Evolutionary conservation across 2,113 vertebrate genomes (phyloP).

Genomic region (Fukomys damarensis): DNA sequence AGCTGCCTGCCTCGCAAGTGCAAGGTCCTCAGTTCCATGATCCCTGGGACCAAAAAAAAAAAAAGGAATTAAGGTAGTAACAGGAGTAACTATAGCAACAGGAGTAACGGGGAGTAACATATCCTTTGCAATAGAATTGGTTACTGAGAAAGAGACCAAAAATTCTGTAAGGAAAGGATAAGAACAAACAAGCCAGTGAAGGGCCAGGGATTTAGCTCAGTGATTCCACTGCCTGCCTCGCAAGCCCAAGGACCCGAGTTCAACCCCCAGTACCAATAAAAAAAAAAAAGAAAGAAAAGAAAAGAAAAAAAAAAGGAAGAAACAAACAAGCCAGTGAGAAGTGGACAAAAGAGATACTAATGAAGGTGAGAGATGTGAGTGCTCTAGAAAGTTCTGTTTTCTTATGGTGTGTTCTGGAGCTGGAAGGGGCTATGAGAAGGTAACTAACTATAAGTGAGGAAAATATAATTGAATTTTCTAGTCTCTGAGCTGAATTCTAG

Average conservation of each 20-base stretch:
- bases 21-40: no score
- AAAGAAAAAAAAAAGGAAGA: neutral
- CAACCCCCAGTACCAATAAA: no score
- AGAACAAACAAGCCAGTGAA: neutral
- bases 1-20: no score
- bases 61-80: no score
- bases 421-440: neutral
- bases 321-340: neutral
- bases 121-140: neutral
- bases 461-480: constrained; percentile 22
- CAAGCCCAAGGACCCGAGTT: no score
- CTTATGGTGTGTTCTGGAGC: neutral
- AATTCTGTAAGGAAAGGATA: neutral
- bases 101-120: rapidly evolving
- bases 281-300: neutral
- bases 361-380: neutral
- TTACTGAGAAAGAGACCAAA: neutral
- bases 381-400: constrained; percentile 39
- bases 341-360: neutral
- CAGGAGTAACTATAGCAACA: no score
- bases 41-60: no score
- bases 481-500: constrained; percentile 9
- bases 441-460: constrained; percentile 8
- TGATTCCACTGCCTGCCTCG: no score
- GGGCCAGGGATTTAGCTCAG: no score